Conservation (phyloP, 2,113 vertebrate genomes). For the Halcyon malimbica region DNA sequence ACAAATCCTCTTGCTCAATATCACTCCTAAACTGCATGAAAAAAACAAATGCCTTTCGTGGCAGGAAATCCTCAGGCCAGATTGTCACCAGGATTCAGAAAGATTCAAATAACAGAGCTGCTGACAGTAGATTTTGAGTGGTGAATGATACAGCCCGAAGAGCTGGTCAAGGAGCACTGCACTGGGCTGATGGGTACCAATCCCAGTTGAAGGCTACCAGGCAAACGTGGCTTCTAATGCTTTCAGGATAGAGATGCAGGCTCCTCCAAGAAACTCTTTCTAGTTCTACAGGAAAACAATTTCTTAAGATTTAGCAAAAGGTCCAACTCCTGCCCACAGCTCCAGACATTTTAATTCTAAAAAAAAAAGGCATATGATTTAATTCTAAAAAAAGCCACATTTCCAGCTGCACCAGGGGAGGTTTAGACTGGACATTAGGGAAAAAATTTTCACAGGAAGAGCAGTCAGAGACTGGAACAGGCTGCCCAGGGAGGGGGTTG, state of each 20-base stretch:
- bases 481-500: too few species aligned
- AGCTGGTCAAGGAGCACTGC: neutral
- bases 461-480: too few species aligned
- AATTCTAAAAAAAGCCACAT: neutral
- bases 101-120: neutral
- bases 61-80: conserved; percentile 55
- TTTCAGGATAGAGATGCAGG: neutral
- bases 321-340: neutral
- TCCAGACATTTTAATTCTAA: conserved; percentile 14
- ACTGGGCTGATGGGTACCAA: neutral
- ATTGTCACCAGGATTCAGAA: conserved; percentile 38
- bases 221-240: fast-evolving
- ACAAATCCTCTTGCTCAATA: conserved; percentile 57
- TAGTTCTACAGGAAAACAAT: neutral
- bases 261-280: neutral
- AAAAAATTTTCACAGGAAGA: too few species aligned
- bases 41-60: conserved; percentile 44
- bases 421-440: too few species aligned
- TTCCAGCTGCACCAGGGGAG: too few species aligned
- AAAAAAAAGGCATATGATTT: neutral
- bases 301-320: neutral
- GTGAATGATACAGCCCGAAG: neutral
- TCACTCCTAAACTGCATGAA: neutral
- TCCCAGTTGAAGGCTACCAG: neutral
- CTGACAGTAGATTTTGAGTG: neutral